Percentiles rank a stretch among this genome's conserved stretches.
Conservation (phyloP, 2,888 invertebrate species). For the Drosophila fulvimacula region DNA sequence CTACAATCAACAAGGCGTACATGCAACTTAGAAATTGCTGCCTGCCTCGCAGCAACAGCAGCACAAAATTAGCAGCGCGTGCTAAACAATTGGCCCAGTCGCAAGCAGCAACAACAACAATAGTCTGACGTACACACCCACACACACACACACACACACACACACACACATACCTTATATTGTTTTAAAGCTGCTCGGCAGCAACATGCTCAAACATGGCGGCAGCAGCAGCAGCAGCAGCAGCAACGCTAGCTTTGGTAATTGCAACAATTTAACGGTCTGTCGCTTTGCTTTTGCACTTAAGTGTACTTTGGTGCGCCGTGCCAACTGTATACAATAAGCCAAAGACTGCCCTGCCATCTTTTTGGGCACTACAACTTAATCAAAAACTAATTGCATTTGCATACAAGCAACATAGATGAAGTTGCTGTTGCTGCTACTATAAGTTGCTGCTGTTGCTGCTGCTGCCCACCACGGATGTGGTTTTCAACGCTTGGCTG, state of each 20-base stretch:
- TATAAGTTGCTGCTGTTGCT: conserved; percentile 36
- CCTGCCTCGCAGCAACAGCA: conserved; percentile 67
- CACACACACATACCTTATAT: conserved; percentile 62
- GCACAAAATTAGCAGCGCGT: conserved; percentile 78
- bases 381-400: conserved; percentile 81
- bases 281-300: conserved; percentile 82
- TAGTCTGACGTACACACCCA: conserved; percentile 55
- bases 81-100: conserved; percentile 76
- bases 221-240: conserved; percentile 49
- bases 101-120: conserved; percentile 50
- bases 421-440: conserved; percentile 20
- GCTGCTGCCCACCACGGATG: conserved; percentile 77
- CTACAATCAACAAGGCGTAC: conserved; percentile 82
- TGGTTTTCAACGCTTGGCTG: conserved; percentile 82
- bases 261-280: conserved; percentile 84
- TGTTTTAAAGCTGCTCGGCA: conserved; percentile 73
- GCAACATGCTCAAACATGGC: conserved; percentile 69
- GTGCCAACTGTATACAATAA: conserved; percentile 34
- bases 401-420: conserved; percentile 61
- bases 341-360: conserved; percentile 22
- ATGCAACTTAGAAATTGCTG: conserved; percentile 80
- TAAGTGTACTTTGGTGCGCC: conserved; percentile 82
- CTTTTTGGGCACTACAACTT: conserved; percentile 73
- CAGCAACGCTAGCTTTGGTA: conserved; percentile 75
- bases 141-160: conserved; percentile 23